Evolutionary conservation across 2,797 vertebrate genomes (phyloP), one percentile per base, ranked within the genome.

Genomic region (Ambastaia sidthimunki): DNA sequence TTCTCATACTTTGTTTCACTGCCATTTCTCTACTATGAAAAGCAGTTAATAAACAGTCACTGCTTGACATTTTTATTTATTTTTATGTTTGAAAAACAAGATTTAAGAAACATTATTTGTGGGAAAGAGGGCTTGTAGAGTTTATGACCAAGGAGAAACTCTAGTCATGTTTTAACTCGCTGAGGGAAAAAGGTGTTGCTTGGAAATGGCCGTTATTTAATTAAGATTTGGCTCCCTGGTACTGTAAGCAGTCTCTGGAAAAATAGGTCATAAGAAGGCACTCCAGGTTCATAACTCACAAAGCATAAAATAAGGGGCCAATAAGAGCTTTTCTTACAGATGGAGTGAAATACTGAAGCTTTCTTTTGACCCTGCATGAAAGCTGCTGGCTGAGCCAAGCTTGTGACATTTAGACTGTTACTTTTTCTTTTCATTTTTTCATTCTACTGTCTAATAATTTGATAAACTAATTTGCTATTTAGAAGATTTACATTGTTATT

Each of bases 241-340:
- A 10, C 3, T 12, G 25, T 77, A 34, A 34, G 54, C 52, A 7
- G 54, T 47, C 74, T 41, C 63, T 68, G 18, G 23, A 69, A 41
- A 69, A 77, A 60, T 60, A 18, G 54, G 54, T 23, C 54, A 34
- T 70, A 59, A 69, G n/a, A 54, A 77, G 25, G 41, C 37, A 68
- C 37, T 68, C 13, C 12, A 48, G 19, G 37, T 59, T 25, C n/a
- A 77, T 70, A 48, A 77, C 41, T 68, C 50, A 9, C 7, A 48
- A 12, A 77, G 54, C 23, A 60, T 34, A 57, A 69, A 77, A 31
- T 77, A 3, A n/a, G 69, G n/a, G 37, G 15, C 1, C 2, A 4
- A 25, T 41, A 11, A 12, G 21, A 16, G 19, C 37, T 54, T 75
- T 75, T 41, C 50, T 63, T 11, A 3, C 28, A 67, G 15, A 55